These are phyloP conservation scores for Gerris lacustris DNA, from an alignment of 2,888 invertebrate genomes.

Conservation along the genomic window DNA sequence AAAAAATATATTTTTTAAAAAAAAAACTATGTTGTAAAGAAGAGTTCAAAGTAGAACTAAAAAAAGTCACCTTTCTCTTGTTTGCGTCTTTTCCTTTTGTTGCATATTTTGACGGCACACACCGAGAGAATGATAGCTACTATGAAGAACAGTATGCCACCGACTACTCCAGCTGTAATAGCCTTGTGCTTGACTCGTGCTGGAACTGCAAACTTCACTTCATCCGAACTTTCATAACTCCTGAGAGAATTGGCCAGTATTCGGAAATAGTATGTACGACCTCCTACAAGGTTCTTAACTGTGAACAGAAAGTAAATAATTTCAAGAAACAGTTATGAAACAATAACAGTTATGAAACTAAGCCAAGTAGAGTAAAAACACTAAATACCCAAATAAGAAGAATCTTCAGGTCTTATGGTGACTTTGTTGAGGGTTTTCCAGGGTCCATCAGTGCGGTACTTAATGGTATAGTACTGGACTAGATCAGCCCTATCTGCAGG, in stretches of 20 bases:
- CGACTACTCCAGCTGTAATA: constrained; percentile 90
- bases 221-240: constrained; percentile 76
- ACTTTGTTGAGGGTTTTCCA: constrained; percentile 83
- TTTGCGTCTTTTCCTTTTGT: constrained; percentile 90
- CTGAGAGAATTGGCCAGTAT: constrained; percentile 77
- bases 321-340: neutral
- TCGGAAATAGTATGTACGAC: constrained; percentile 82
- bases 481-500: constrained; percentile 68
- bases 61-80: constrained; percentile 81
- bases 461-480: constrained; percentile 80
- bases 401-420: constrained; percentile 77
- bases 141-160: constrained; percentile 92
- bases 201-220: constrained; percentile 77
- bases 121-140: constrained; percentile 94
- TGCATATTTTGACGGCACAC: constrained; percentile 95
- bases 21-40: no score
- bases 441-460: constrained; percentile 77
- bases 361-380: constrained; percentile 14
- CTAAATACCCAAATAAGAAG: constrained; percentile 62
- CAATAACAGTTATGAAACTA: constrained; percentile 3
- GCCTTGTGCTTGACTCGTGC: constrained; percentile 88
- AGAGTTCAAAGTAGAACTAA: no score
- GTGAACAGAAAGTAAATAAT: constrained; percentile 33
- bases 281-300: constrained; percentile 85
- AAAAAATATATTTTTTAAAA: no score